Base-by-base conservation (phyloP, 2,797 vertebrate genomes). In the Vespertilio murinus region DNA sequence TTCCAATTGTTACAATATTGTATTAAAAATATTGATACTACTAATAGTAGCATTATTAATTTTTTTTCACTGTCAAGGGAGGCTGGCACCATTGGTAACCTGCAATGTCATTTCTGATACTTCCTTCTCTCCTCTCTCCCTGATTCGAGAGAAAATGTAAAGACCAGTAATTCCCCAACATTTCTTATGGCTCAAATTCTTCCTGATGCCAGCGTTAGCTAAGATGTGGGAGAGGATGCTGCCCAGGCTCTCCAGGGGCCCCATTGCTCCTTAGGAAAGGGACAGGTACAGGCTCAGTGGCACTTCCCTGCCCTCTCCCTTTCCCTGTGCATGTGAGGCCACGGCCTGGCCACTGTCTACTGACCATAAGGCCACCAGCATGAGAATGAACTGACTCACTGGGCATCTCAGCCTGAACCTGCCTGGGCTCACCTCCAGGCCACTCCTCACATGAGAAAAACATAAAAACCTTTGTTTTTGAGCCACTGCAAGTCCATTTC, bases 41-140 rank as follows among this genome's bases (percentile, higher is more conserved):
- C 6, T 59, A 47, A 47, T 65, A 64, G n/a, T 45, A 45, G 30
- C 79, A 42, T 81, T 17, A 38, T 45, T n/a, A 6, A 28, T 33
- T 8, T 35, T 42, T 40, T 33, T 17, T 3, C 1, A 42, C 54
- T 1, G 2, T 30, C 6, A 2, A 8, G 8, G 0, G 35, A 33
- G 20, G 33, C 40, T 16, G 22, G 28, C 25, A 4, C 8, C 20
- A 13, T 4, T 5, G 28, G 42, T 25, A 2, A 42, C 33, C n/a
- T 23, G 12, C 23, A 4, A 16, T 6, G 49, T n/a, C 73, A 18
- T 28, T 45, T 10, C n/a, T 12, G 30, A 30, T 2, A 22, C 54
- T 40, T 9, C n/a, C n/a, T 38, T 23, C 38, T 49, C n/a, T 6
- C 71, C 28, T 52, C 38, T 38, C 28, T 38, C 2, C 38, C 40